Conservation (phyloP, 2,888 invertebrate species). For the Synanthedon formicaeformis region DNA sequence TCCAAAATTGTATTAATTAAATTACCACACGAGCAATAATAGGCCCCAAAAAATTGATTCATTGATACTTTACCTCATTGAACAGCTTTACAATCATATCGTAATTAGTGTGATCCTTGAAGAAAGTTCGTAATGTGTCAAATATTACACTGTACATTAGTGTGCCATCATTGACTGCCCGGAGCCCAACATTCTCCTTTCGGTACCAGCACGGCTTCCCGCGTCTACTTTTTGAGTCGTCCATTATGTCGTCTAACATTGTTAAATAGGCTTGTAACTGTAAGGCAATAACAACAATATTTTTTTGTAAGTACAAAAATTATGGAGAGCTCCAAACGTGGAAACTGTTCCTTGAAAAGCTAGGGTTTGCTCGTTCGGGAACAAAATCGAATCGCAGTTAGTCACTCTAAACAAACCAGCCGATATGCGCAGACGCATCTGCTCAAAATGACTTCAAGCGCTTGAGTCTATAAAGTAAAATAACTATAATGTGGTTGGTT, state of each 20-base stretch:
- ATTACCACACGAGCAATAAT: too few species aligned
- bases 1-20: too few species aligned
- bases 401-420: too few species aligned
- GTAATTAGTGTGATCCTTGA: constrained; percentile 78
- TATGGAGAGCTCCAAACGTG: too few species aligned
- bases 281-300: constrained; percentile 13
- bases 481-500: too few species aligned
- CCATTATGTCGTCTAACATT: constrained; percentile 93
- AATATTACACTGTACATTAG: constrained; percentile 82
- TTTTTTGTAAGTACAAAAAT: not conserved
- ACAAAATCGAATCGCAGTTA: too few species aligned
- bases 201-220: constrained; percentile 93
- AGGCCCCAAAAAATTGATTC: too few species aligned
- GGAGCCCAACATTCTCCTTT: constrained; percentile 75
- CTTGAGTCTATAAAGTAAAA: too few species aligned
- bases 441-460: too few species aligned
- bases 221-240: constrained; percentile 83
- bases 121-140: constrained; percentile 78
- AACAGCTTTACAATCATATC: constrained; percentile 80
- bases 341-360: not conserved
- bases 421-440: too few species aligned
- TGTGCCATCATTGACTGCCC: constrained; percentile 88
- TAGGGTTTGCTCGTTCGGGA: too few species aligned
- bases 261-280: constrained; percentile 90
- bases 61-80: constrained; percentile 71